A percentile compares a stretch with the other conserved stretches of the same genome.
Conservation (phyloP, 2,888 invertebrate genomes). For the Campoletis raptor region DNA sequence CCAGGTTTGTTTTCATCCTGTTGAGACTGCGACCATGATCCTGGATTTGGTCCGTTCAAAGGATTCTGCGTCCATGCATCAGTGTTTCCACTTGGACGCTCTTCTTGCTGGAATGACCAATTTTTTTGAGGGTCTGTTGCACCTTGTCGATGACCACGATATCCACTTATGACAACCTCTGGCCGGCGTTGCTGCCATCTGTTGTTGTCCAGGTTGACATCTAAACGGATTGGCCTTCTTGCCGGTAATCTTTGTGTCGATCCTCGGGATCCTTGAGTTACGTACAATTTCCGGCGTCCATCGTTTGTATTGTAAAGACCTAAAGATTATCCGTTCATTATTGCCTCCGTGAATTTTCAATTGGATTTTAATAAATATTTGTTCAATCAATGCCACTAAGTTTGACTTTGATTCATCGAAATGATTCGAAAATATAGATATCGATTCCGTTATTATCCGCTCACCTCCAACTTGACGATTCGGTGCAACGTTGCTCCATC, state of each 20-base stretch:
- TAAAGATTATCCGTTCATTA: constrained; percentile 16
- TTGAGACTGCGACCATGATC: constrained; percentile 53
- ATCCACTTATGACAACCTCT: constrained; percentile 67
- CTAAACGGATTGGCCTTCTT: constrained; percentile 65
- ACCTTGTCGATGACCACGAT: constrained; percentile 58
- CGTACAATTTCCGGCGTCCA: constrained; percentile 53
- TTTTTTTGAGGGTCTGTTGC: constrained; percentile 43
- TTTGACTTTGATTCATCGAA: not conserved
- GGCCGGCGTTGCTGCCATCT: constrained; percentile 68
- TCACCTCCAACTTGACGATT: constrained; percentile 69
- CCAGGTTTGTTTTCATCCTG: constrained; percentile 46
- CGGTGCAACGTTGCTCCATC: constrained; percentile 69
- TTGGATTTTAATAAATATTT: not conserved
- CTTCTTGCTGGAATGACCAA: constrained; percentile 40
- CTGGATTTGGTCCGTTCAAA: constrained; percentile 44
- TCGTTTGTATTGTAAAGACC: constrained; percentile 62
- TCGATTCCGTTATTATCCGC: not conserved
- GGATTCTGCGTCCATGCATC: constrained; percentile 64
- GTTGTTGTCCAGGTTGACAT: constrained; percentile 60
- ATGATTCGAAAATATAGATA: not conserved
- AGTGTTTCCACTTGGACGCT: constrained; percentile 20
- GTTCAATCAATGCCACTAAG: not conserved
- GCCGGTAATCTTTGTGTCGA: constrained; percentile 27
- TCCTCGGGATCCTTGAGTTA: constrained; percentile 44
- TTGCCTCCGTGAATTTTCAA: not conserved